Evolutionary conservation across 1,140 invertebrate genomes (phyloP), one percentile per base, ranked within the genome.

Genomic region (Hydropsyche tenuis): DNA sequence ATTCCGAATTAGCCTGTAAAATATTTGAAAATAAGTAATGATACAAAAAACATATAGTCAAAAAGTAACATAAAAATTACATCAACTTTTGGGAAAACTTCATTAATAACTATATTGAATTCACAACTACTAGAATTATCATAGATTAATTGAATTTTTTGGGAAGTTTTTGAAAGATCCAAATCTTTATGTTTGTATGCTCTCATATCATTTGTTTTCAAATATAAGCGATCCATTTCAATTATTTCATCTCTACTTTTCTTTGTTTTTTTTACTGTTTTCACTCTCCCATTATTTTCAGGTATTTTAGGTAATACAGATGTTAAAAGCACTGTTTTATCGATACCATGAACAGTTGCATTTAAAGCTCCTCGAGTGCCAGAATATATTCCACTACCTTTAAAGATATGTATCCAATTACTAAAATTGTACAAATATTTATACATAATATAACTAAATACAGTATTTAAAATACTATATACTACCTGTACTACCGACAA

Each of bases 341-440:
- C 72, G 9, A 79, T 65, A 3, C 81, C 82, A 11, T 84, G 82
- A 85, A 88, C 88, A 6, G 81, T 80, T 66, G 84, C 82, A 1
- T 80, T 74, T 25, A 88, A 51, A 0, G 83, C 80, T 7, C 87
- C 85, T 1, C 80, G 79, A 72, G 82, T 80, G 0, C 85, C 84
- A 0, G 86, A 83, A 75, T 86, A 91, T 45, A 92, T 90, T 23
- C 90, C 90, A 43, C 87, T 89, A n/a, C 90, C 84, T 86, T 70
- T 11, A 81, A 81, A 66, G 30, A 37, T n/a, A n/a, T n/a, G n/a
- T n/a, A n/a, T n/a, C n/a, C n/a, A n/a, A n/a, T n/a, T n/a, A n/a
- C n/a, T n/a, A n/a, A n/a, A n/a, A n/a, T 53, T 7, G 18, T 53
- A 53, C 6, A 9, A 53, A 53, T 18, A 11, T 6, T 5, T 53